A percentile compares a stretch with the other conserved stretches of the same genome.
Conservation (phyloP, 2,113 vertebrate species). For the Pelecanoides urinatrix region DNA sequence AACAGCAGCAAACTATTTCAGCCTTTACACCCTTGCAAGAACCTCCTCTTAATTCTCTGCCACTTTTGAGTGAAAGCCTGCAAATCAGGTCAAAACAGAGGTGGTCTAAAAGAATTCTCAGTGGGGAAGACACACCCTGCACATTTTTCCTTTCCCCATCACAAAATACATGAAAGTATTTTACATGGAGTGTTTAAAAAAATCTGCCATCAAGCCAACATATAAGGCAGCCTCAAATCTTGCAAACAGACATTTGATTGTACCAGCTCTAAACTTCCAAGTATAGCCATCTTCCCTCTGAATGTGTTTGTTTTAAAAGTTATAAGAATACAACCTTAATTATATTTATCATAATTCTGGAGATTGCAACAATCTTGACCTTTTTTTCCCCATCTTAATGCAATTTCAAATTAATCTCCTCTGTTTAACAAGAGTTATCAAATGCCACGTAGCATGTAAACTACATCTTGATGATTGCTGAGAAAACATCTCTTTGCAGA, state of each 20-base stretch:
- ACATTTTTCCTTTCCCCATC: not conserved
- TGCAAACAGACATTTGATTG: not conserved
- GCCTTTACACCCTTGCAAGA: not conserved
- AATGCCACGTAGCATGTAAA: not conserved
- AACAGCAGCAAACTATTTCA: not conserved
- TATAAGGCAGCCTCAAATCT: not conserved
- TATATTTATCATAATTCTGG: not conserved
- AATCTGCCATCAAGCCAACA: not conserved
- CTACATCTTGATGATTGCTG: not conserved
- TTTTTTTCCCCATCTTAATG: not conserved
- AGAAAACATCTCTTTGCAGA: not conserved
- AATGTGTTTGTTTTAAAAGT: not conserved
- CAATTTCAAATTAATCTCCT: conserved; percentile 2
- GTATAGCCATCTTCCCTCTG: not conserved
- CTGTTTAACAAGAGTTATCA: not conserved
- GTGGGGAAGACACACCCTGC: not conserved
- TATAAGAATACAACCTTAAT: not conserved
- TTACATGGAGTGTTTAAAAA: not conserved
- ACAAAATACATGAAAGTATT: not conserved
- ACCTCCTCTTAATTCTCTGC: not conserved
- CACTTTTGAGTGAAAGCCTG: not conserved
- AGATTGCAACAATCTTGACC: not conserved
- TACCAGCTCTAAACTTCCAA: not conserved
- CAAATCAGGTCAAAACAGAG: not conserved
- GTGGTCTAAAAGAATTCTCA: not conserved